A percentile compares a stretch with the other conserved stretches of the same genome.
These are phyloP conservation scores for Ochlodes sylvanus DNA, from an alignment of 2,888 invertebrate genomes.

Conservation along the genomic window DNA sequence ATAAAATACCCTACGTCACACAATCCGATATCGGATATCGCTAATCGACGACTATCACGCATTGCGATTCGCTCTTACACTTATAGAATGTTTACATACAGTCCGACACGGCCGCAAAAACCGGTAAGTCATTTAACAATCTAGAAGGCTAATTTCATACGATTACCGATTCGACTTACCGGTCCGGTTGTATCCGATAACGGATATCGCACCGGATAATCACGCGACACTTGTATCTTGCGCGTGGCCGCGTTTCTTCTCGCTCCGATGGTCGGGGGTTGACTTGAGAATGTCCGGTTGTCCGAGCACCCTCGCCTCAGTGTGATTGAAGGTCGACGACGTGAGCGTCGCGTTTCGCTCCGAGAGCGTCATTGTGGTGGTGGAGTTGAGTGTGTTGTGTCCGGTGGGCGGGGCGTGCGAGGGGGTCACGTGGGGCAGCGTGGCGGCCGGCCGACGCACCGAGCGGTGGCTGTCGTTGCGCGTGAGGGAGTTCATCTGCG, in stretches of 20 bases:
- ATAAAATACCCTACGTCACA: not conserved
- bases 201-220: conserved; percentile 40
- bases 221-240: conserved; percentile 76
- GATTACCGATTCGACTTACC: too few relatives aligned
- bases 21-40: not conserved
- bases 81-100: not conserved
- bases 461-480: conserved; percentile 89
- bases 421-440: conserved; percentile 76
- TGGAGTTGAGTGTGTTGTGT: conserved; percentile 86
- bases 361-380: conserved; percentile 76
- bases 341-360: conserved; percentile 73
- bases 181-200: not conserved
- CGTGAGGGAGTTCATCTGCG: conserved; percentile 91
- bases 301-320: conserved; percentile 60
- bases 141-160: too few relatives aligned
- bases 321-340: conserved; percentile 65
- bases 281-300: conserved; percentile 90
- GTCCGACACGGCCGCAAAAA: not conserved
- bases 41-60: too few relatives aligned
- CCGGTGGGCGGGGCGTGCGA: conserved; percentile 60
- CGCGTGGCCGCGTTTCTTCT: conserved; percentile 70
- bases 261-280: conserved; percentile 88
- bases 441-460: conserved; percentile 69
- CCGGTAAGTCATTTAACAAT: too few relatives aligned
- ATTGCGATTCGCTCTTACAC: not conserved